Evolutionary conservation across 2,113 vertebrate species (phyloP).

Genomic region (Campylomormyrus tamandua): DNA sequence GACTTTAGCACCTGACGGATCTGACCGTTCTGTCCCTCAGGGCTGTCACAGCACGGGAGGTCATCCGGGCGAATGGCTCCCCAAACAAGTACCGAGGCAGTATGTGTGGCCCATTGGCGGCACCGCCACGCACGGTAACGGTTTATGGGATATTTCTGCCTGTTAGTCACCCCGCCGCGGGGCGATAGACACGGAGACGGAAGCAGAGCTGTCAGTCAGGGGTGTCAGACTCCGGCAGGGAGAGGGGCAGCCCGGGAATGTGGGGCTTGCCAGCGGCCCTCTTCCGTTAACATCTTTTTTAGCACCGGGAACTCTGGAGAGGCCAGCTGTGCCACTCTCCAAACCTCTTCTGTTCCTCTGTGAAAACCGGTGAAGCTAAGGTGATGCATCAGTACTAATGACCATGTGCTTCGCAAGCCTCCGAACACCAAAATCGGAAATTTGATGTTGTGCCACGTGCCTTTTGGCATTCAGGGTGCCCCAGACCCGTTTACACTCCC

Average conservation of each 20-base stretch:
- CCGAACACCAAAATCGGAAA: not conserved
- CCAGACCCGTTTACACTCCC: not conserved
- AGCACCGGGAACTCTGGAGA: not conserved
- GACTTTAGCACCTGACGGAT: no score
- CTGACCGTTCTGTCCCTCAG: not conserved
- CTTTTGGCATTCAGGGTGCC: not conserved
- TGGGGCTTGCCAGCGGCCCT: not conserved
- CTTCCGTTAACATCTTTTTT: not conserved
- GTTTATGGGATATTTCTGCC: constrained; percentile 19
- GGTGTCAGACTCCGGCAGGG: not conserved
- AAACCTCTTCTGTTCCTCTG: not conserved
- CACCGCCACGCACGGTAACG: not conserved
- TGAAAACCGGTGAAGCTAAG: not conserved
- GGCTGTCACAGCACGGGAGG: not conserved
- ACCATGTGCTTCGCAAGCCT: not conserved
- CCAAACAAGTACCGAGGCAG: not conserved
- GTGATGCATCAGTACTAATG: not conserved
- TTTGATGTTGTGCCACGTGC: not conserved
- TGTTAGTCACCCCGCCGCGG: constrained; percentile 5
- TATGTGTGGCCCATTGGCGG: not conserved
- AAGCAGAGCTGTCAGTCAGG: not conserved
- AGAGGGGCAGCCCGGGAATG: not conserved
- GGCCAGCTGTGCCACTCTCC: not conserved
- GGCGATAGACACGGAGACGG: not conserved
- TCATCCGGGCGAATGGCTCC: not conserved